Conservation (phyloP, 1,140 invertebrate genomes). For the Anthonomus grandis region DNA sequence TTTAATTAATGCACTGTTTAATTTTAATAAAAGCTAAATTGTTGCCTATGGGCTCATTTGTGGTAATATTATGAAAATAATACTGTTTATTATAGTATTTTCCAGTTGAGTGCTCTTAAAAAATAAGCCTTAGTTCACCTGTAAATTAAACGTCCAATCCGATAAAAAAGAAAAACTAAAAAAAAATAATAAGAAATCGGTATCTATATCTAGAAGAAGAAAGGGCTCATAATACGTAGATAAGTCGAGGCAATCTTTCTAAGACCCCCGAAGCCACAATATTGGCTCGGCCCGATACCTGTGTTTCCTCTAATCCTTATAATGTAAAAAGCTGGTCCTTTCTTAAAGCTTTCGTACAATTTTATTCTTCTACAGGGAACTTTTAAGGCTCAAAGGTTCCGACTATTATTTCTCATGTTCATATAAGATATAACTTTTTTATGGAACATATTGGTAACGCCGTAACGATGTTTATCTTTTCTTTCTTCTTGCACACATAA, state of each 20-base stretch:
- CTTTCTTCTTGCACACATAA: slow-evolving; percentile 11
- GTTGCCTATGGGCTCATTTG: too few relatives aligned
- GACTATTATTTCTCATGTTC: slow-evolving; percentile 38
- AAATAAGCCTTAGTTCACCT: too few relatives aligned
- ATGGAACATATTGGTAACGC: slow-evolving; percentile 6
- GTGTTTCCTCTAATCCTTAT: slow-evolving; percentile 42
- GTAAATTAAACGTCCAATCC: too few relatives aligned
- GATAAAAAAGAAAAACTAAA: slow-evolving; percentile 13
- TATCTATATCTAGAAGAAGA: slow-evolving; percentile 31
- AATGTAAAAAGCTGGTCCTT: slow-evolving; percentile 44
- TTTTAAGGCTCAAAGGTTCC: slow-evolving; percentile 36
- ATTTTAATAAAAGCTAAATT: too few relatives aligned
- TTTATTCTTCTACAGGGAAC: slow-evolving; percentile 39
- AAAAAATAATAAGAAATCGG: slow-evolving; percentile 24
- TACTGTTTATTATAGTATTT: too few relatives aligned
- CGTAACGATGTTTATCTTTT: slow-evolving; percentile 19
- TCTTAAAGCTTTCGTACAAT: slow-evolving; percentile 36
- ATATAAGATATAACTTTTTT: slow-evolving; percentile 34
- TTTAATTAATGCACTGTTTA: slow-evolving; percentile 2
- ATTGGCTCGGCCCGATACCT: slow-evolving; percentile 41
- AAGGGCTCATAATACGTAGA: slow-evolving; percentile 36
- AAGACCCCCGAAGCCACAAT: slow-evolving; percentile 41
- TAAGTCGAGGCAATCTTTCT: slow-evolving; percentile 42
- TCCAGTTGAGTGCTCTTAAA: too few relatives aligned
- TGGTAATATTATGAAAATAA: too few relatives aligned